Evolutionary conservation across 2,888 invertebrate species (phyloP), one percentile per base, ranked within the genome.

Genomic region (Parapristionchus giblindavisi): DNA sequence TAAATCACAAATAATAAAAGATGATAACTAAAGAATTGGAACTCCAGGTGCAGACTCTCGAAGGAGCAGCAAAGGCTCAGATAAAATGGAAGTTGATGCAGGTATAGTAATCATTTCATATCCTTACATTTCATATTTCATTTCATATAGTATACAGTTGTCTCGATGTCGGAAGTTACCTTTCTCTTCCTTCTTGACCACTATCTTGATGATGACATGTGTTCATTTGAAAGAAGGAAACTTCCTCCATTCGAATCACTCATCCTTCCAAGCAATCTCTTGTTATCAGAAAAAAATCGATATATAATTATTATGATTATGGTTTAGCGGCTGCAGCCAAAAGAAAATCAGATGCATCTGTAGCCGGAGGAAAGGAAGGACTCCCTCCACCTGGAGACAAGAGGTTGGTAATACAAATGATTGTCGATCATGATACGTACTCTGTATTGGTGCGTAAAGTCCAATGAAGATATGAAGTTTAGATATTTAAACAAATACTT

Each of bases 51-150:
- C 51, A 1, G 66, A 66, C 34, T 66, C 66, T 17, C 66, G 66
- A 34, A 48, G 66, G 8, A 27, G 66, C 34, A 51, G 66, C 51
- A 51, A n/a, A 21, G 51, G 66, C 54, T 14, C 24, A 21, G 83
- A 81, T 34, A 80, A 81, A 70, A 80, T 81, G 80, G 81, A 83
- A 60, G 77, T 79, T 6, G 81, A 83, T 63, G 75, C 77, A 52
- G 78, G 70, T 54, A 61, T 32, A 29, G 8, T 8, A n/a, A 43
- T 34, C 21, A 11, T 58, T 8, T 56, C 29, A 27, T 17, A 17
- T 43, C 43, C 8, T 8, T 43, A 43, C 43, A 43, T 14, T 43
- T 43, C 43, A 17, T 14, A 17, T 17, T 43, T 14, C 8, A 43
- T 43, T 14, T 43, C 11, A 43, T 43, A 43, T n/a, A n/a, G n/a